phyloP scores from a whole-genome alignment of 2,888 invertebrate species.

The Campoplex nolae region DNA sequence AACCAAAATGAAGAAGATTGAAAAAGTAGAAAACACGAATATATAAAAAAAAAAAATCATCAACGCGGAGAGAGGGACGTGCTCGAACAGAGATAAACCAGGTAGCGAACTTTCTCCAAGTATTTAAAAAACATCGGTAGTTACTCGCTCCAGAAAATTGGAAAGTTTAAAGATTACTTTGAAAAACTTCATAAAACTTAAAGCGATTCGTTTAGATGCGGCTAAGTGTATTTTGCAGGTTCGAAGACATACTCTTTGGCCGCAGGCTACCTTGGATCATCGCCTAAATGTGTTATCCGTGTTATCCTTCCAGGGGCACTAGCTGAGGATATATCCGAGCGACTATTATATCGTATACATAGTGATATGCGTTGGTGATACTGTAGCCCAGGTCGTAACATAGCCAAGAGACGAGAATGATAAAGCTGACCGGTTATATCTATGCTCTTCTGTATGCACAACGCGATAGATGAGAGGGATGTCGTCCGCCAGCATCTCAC shows the following conservation, averaged over 20 bases:
- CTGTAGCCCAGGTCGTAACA: conserved; percentile 30
- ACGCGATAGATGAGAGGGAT: conserved; percentile 26
- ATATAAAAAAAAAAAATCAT: background rate
- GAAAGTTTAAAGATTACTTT: background rate
- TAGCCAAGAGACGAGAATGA: conserved; percentile 33
- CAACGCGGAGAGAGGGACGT: background rate
- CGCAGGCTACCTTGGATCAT: conserved; percentile 45
- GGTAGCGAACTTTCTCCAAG: background rate
- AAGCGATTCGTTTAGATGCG: conserved; percentile 24
- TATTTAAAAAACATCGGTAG: conserved; percentile 3
- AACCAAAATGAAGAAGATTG: background rate
- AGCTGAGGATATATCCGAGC: background rate
- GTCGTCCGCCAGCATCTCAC: conserved; percentile 18
- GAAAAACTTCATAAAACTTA: conserved; percentile 31
- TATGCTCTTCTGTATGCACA: conserved; percentile 13
- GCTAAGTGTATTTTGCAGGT: conserved; percentile 14
- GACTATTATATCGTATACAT: conserved; percentile 13
- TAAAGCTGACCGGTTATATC: conserved; percentile 49
- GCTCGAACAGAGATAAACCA: background rate
- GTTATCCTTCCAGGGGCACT: conserved; percentile 43
- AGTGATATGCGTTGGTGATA: background rate
- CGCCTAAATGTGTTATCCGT: conserved; percentile 56
- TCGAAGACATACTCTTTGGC: conserved; percentile 17
- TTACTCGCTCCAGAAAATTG: background rate
- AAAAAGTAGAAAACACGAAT: background rate